Percentiles rank a stretch among this genome's conserved stretches.
phyloP scores from a whole-genome alignment of 2,888 invertebrate species.

The Drosophila kuntzei region DNA sequence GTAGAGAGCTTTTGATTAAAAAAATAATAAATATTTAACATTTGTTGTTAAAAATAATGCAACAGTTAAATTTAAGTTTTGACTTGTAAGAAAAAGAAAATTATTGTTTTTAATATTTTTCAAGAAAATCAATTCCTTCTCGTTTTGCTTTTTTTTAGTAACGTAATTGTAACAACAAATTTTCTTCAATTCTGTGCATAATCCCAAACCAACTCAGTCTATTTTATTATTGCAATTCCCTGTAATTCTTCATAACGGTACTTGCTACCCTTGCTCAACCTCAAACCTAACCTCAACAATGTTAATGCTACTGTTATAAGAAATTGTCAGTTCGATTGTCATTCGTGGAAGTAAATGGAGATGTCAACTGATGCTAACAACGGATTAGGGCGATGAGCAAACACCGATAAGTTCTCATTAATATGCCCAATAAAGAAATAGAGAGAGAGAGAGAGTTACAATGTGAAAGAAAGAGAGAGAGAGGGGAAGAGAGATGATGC shows the following conservation, averaged over 20 bases:
- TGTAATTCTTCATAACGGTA: slow-evolving; percentile 45
- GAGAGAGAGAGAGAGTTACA: not conserved
- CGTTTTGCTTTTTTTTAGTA: not conserved
- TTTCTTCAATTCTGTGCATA: not conserved
- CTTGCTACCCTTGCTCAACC: slow-evolving; percentile 17
- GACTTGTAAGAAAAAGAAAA: too few relatives aligned
- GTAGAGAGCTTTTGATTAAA: too few relatives aligned
- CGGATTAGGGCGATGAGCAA: slow-evolving; percentile 65
- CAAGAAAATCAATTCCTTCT: not conserved
- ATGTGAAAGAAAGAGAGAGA: slow-evolving; percentile 2
- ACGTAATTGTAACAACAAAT: not conserved
- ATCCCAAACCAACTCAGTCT: not conserved
- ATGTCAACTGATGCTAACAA: slow-evolving; percentile 66
- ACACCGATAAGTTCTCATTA: slow-evolving; percentile 68
- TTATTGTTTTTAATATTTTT: too few relatives aligned
- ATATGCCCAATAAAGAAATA: slow-evolving; percentile 54
- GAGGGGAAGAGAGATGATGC: slow-evolving; percentile 59
- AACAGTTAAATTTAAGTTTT: too few relatives aligned
- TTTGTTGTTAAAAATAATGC: too few relatives aligned
- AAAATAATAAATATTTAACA: too few relatives aligned
- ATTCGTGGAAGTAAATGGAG: slow-evolving; percentile 73
- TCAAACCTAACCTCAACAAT: slow-evolving; percentile 28
- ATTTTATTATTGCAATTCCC: slow-evolving; percentile 7
- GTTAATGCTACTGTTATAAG: slow-evolving; percentile 45
- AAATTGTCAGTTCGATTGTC: slow-evolving; percentile 45